Base-by-base conservation (phyloP, 2,797 vertebrate genomes). In the Sciurus vulgaris region DNA sequence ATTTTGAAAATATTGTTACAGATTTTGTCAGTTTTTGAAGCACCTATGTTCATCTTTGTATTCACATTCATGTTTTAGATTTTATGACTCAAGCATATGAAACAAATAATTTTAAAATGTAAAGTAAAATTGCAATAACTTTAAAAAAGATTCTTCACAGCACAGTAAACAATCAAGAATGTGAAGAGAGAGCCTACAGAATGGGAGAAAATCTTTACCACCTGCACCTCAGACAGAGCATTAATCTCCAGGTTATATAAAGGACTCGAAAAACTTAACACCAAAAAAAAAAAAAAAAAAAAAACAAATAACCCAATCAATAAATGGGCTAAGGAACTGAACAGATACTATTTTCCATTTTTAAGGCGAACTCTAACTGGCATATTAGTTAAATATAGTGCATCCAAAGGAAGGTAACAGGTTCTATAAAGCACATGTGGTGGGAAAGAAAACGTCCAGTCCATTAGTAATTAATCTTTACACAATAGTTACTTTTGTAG, bases 1-100 rank as follows among this genome's bases (percentile, higher is more conserved):
- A 13, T 88, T 93, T 88, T 67, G 83, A 95, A 93, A 69, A 63
- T 79, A 70, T 92, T 81, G 44, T 93, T 56, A 22, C 54, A 96
- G 49, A 47, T 89, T 79, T 97, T 86, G n/a, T 91, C 73, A 73
- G 49, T 89, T 22, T 95, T 85, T 93, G 93, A 95, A 93, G 18
- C 18, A 86, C 20, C 18, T 73, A 0, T 93, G 61, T 76, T 83
- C 33, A 74, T 65, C 20, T 95, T 72, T 92, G 38, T 94, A 49
- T 81, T 87, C n/a, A 81, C 83, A 28, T 65, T 69, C 10, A 17
- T 77, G 33, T 70, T 79, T 79, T 89, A 91, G 47, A 61, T 81
- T 95, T 61, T 86, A 56, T 94, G 70, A 69, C 41, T 93, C 5
- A 56, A 84, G 18, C 7, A 86, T 47, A 47, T 86, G 22, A 90